These are phyloP conservation scores for Sarcoramphus papa DNA, from an alignment of 2,797 vertebrate genomes.

Conservation along the genomic window DNA sequence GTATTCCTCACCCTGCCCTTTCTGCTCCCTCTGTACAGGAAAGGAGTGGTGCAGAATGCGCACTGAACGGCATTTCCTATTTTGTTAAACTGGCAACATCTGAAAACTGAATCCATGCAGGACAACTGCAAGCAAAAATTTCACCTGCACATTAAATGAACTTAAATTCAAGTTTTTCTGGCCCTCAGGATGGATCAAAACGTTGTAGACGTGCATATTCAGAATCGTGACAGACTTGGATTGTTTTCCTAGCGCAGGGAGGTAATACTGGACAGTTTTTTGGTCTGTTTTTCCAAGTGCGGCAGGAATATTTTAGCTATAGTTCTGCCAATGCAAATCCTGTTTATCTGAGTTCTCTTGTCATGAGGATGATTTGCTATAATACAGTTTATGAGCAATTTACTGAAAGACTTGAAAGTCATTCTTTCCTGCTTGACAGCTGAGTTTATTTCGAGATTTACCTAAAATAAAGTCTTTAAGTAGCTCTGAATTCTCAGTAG, in stretches of 20 bases:
- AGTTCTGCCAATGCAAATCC: conserved; percentile 14
- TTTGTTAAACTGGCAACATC: conserved; percentile 49
- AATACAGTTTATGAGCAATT: not conserved
- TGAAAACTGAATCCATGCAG: not conserved
- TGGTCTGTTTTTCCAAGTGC: conserved; percentile 15
- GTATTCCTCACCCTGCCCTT: conserved; percentile 77
- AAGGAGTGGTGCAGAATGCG: conserved; percentile 66
- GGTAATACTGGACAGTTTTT: not conserved
- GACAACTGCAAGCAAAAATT: not conserved
- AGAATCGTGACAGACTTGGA: not conserved
- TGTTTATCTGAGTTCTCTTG: conserved; percentile 23
- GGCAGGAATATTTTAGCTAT: conserved; percentile 17
- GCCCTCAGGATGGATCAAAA: not conserved
- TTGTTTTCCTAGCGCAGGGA: not conserved
- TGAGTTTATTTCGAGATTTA: not conserved
- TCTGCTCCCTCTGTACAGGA: conserved; percentile 69
- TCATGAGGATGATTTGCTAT: not conserved
- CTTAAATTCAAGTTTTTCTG: not conserved
- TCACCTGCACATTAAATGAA: not conserved
- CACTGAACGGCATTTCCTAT: conserved; percentile 71
- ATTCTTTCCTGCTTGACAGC: not conserved
- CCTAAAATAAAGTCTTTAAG: not conserved
- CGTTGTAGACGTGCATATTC: not conserved
- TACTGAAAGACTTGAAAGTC: not conserved
- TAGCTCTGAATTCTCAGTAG: not conserved